phyloP scores from a whole-genome alignment of 2,113 vertebrate genomes.

The Polypterus senegalus region DNA sequence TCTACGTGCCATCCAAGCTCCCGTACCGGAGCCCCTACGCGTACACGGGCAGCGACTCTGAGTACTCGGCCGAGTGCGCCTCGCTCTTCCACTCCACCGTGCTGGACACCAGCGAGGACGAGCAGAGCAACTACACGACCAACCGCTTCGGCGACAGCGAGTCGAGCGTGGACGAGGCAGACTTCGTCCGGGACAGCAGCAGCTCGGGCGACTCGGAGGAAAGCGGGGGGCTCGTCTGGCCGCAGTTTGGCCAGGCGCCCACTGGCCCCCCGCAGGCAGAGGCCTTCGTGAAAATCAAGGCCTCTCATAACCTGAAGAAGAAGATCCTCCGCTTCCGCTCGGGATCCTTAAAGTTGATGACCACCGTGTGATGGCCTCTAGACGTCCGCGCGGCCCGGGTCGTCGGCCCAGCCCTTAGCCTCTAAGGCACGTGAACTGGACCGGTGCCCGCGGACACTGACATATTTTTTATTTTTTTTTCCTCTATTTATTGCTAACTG shows the following conservation, averaged over 20 bases:
- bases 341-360: slow-evolving; percentile 90
- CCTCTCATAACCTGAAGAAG: slow-evolving; percentile 89
- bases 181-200: slow-evolving; percentile 64
- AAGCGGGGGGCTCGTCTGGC: slow-evolving; percentile 71
- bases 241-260: slow-evolving; percentile 57
- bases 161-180: slow-evolving; percentile 70
- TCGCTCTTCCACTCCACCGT: slow-evolving; percentile 88
- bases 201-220: slow-evolving; percentile 72
- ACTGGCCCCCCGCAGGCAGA: slow-evolving; percentile 45
- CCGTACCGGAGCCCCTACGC: slow-evolving; percentile 53
- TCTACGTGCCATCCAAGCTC: slow-evolving; percentile 33
- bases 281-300: slow-evolving; percentile 84
- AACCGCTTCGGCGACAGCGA: slow-evolving; percentile 91
- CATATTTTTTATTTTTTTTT: too few species aligned
- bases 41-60: slow-evolving; percentile 72
- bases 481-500: too few species aligned
- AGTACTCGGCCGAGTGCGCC: slow-evolving; percentile 86
- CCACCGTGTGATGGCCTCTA: slow-evolving; percentile 61
- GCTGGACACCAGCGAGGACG: slow-evolving; percentile 82
- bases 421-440: too few species aligned
- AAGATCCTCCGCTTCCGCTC: slow-evolving; percentile 85
- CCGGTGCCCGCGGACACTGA: too few species aligned
- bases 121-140: slow-evolving; percentile 76
- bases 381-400: background rate
- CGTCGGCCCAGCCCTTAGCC: too few species aligned